These are phyloP conservation scores for Choloepus didactylus DNA, from an alignment of 2,797 vertebrate genomes.

Conservation along the genomic window DNA sequence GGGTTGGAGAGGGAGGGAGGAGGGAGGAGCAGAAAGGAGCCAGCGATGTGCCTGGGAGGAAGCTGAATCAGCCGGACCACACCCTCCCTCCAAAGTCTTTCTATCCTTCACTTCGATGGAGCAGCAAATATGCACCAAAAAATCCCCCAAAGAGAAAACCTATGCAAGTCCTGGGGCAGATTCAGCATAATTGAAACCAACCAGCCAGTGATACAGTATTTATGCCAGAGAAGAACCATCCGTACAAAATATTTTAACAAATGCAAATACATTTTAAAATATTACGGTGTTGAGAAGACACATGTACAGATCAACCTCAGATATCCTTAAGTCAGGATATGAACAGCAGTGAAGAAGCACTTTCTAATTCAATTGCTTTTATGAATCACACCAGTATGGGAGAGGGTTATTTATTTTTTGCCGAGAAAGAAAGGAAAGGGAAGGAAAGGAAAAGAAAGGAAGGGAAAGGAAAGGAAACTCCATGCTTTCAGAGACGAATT, in stretches of 20 bases:
- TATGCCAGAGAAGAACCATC: conserved; percentile 57
- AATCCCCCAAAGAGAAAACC: neutral
- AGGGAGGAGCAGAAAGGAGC: conserved; percentile 39
- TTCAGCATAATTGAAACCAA: conserved; percentile 16
- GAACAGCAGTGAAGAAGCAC: conserved; percentile 63
- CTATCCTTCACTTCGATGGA: conserved; percentile 28
- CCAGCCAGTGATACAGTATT: neutral
- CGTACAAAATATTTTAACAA: conserved; percentile 23
- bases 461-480: neutral
- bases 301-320: conserved; percentile 1
- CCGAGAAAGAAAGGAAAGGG: neutral
- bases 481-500: conserved; percentile 58
- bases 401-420: conserved; percentile 76
- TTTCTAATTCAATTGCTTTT: conserved; percentile 83
- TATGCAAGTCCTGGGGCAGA: conserved; percentile 20
- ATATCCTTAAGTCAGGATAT: conserved; percentile 66
- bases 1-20: conserved; percentile 17
- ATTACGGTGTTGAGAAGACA: conserved; percentile 38
- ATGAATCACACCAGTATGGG: conserved; percentile 76
- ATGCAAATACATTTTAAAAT: conserved; percentile 55
- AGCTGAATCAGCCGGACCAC: conserved; percentile 58
- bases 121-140: conserved; percentile 13
- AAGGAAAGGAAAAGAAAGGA: too few relatives aligned
- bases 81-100: conserved; percentile 67
- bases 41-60: neutral